Conservation (phyloP, 1,140 invertebrate species). For the Tribolium madens region DNA sequence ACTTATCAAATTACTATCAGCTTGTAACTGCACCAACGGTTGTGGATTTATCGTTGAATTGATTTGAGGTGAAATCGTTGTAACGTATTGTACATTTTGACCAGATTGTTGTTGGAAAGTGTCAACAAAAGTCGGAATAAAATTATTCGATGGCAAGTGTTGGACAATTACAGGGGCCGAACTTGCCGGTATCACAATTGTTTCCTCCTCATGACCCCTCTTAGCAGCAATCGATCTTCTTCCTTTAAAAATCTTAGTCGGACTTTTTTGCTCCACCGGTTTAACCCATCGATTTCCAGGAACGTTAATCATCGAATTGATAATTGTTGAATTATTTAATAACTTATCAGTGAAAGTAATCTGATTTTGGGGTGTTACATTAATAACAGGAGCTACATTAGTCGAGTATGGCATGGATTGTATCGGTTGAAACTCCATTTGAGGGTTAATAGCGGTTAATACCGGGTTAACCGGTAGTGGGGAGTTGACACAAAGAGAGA, state of each 20-base stretch:
- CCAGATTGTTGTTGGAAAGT: constrained; percentile 74
- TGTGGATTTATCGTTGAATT: constrained; percentile 54
- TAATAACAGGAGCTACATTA: constrained; percentile 52
- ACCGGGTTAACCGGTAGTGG: constrained; percentile 47
- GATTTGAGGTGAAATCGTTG: constrained; percentile 73
- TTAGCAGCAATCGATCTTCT: constrained; percentile 56
- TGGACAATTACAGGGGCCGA: constrained; percentile 70
- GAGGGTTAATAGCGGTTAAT: constrained; percentile 47
- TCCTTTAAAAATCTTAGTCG: constrained; percentile 52
- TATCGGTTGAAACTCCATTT: constrained; percentile 57
- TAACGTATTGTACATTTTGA: constrained; percentile 78
- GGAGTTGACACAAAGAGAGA: constrained; percentile 55
- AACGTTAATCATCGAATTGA: constrained; percentile 55
- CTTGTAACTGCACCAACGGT: constrained; percentile 67
- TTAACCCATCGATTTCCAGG: constrained; percentile 52
- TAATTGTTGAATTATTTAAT: constrained; percentile 50
- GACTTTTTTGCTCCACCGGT: constrained; percentile 49
- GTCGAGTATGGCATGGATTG: constrained; percentile 56
- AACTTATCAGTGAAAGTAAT: constrained; percentile 57
- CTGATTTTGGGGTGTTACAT: constrained; percentile 55
- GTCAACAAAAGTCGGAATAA: constrained; percentile 78
- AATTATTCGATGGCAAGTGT: constrained; percentile 74
- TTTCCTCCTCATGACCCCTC: constrained; percentile 27
- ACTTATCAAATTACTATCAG: constrained; percentile 73
- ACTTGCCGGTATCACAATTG: constrained; percentile 43